A percentile compares a stretch with the other conserved stretches of the same genome.
Evolutionary conservation across 2,113 vertebrate species (phyloP).

Genomic region (Dromiciops gliroides): DNA sequence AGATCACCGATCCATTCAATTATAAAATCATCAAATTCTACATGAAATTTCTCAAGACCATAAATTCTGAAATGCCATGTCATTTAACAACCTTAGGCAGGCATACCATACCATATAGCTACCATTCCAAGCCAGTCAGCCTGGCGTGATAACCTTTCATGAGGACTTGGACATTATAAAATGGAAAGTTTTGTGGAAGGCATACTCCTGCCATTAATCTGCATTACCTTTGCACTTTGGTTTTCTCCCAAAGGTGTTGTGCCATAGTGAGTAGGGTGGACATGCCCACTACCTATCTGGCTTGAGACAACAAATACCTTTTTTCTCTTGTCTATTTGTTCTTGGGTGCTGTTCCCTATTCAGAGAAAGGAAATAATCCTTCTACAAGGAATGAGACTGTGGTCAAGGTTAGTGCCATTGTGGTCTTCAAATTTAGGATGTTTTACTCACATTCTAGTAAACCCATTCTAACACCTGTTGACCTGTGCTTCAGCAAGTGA

Average conservation of each 20-base stretch:
- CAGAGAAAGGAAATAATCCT: neutral
- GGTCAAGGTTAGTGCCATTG: neutral
- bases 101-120: neutral
- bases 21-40: no score
- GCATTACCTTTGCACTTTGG: neutral
- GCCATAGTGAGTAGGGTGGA: neutral
- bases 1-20: neutral
- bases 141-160: neutral
- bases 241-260: neutral
- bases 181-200: no score
- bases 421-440: neutral
- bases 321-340: neutral
- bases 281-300: neutral
- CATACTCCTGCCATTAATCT: neutral
- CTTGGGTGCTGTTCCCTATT: neutral
- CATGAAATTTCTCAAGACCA: neutral
- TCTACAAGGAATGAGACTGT: neutral
- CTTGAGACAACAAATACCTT: neutral
- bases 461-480: neutral
- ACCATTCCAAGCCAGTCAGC: no score
- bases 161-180: neutral
- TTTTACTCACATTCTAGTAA: neutral
- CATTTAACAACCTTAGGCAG: neutral
- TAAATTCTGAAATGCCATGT: neutral
- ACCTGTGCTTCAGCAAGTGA: neutral